These are phyloP conservation scores for Diaprepes abbreviatus DNA, from an alignment of 2,888 invertebrate genomes.

Conservation along the genomic window DNA sequence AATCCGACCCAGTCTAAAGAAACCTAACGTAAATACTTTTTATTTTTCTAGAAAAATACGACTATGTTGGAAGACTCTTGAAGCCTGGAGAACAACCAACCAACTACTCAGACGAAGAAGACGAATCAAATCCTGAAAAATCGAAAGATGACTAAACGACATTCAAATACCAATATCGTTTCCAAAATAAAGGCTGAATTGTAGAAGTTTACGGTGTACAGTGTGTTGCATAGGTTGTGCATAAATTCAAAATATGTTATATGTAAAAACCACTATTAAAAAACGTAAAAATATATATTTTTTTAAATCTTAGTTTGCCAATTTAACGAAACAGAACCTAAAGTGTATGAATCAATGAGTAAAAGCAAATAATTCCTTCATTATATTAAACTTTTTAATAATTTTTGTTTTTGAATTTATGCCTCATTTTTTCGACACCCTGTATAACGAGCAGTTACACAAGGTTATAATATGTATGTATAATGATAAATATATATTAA, in stretches of 20 bases:
- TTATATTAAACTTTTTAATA: too few relatives aligned
- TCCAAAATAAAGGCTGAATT: conserved; percentile 46
- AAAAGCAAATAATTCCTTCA: too few relatives aligned
- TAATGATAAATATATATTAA: conserved; percentile 36
- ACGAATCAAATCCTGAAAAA: conserved; percentile 70
- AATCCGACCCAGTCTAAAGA: too few relatives aligned
- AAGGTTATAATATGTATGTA: conserved; percentile 27
- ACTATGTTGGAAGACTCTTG: conserved; percentile 88
- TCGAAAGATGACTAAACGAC: conserved; percentile 61
- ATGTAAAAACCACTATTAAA: too few relatives aligned
- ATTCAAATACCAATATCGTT: conserved; percentile 7
- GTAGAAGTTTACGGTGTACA: conserved; percentile 18
- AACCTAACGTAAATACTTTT: conserved; percentile 9
- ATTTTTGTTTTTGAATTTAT: background rate
- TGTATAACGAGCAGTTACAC: conserved; percentile 16
- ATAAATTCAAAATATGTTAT: background rate
- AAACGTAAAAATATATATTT: too few relatives aligned
- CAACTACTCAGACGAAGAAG: conserved; percentile 93
- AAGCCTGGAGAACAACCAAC: conserved; percentile 92
- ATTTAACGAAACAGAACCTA: too few relatives aligned
- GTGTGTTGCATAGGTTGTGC: conserved; percentile 9
- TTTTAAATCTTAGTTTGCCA: too few relatives aligned
- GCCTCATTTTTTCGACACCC: conserved; percentile 14
- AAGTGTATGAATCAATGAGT: too few relatives aligned
- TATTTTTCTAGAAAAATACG: conserved; percentile 86